phyloP scores from a whole-genome alignment of 1,140 invertebrate species.

The Brachionus koreanus region DNA sequence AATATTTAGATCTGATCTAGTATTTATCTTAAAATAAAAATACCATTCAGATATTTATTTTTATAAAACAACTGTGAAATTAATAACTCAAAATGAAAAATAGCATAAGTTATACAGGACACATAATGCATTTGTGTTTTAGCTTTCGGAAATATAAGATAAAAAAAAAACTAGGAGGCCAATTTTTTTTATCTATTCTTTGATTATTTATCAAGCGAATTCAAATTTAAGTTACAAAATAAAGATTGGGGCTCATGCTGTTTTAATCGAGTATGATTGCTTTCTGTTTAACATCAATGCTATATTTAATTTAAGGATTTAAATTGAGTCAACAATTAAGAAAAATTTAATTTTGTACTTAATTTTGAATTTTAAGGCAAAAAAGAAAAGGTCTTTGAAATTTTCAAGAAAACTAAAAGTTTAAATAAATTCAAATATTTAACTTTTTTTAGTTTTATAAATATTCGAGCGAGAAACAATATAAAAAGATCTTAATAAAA shows the following conservation, averaged over 20 bases:
- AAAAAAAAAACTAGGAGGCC: neutral
- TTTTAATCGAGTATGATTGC: neutral
- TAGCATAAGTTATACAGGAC: neutral
- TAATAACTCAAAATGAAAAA: neutral
- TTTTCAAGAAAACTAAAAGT: neutral
- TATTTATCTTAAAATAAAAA: neutral
- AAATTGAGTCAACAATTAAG: neutral
- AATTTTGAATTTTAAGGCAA: neutral
- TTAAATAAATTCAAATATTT: constrained; percentile 25
- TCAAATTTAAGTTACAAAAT: neutral
- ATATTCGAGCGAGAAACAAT: neutral
- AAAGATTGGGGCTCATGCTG: neutral
- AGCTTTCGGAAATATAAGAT: neutral
- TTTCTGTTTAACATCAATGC: neutral
- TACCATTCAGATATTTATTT: neutral
- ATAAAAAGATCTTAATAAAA: constrained; percentile 30
- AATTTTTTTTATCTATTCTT: neutral
- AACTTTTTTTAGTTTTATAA: neutral
- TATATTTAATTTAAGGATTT: neutral
- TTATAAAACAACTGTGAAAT: neutral
- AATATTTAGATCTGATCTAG: neutral
- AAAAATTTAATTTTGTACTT: neutral
- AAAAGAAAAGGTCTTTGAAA: neutral
- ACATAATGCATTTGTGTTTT: neutral
- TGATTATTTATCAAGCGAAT: neutral